Conservation (phyloP, 2,113 vertebrate species). For the Phasianus colchicus region DNA sequence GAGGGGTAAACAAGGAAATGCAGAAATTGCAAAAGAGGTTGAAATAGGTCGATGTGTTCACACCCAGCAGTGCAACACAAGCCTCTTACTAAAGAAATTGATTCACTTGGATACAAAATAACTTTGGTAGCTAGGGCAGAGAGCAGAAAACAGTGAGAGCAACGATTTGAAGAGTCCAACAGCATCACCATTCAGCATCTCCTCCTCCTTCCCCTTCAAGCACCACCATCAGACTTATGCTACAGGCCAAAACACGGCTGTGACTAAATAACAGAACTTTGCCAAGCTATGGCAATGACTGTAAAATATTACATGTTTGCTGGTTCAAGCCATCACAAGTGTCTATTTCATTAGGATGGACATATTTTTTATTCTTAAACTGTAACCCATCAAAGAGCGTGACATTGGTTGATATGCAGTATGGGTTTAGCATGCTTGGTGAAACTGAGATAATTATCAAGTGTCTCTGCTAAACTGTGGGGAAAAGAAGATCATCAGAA, state of each 20-base stretch:
- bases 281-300: background rate
- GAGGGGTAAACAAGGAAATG: slow-evolving; percentile 40
- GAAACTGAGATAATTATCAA: slow-evolving; percentile 25
- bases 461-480: background rate
- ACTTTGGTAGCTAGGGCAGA: background rate
- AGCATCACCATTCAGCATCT: background rate
- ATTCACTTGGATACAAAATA: background rate
- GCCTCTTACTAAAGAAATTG: background rate
- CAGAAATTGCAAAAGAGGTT: slow-evolving; percentile 17
- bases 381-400: background rate
- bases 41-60: slow-evolving; percentile 34
- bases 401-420: slow-evolving; percentile 15
- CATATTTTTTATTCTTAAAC: slow-evolving; percentile 22
- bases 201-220: background rate
- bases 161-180: background rate
- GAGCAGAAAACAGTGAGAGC: background rate
- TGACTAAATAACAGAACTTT: slow-evolving; percentile 26
- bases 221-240: background rate
- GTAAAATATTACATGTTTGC: slow-evolving; percentile 9
- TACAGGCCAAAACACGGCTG: background rate
- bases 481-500: background rate
- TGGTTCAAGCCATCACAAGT: slow-evolving; percentile 13
- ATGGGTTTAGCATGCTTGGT: background rate
- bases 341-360: slow-evolving; percentile 16
- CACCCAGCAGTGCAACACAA: background rate